phyloP scores from a whole-genome alignment of 2,113 vertebrate species.

The Mormyrus iriodes region DNA sequence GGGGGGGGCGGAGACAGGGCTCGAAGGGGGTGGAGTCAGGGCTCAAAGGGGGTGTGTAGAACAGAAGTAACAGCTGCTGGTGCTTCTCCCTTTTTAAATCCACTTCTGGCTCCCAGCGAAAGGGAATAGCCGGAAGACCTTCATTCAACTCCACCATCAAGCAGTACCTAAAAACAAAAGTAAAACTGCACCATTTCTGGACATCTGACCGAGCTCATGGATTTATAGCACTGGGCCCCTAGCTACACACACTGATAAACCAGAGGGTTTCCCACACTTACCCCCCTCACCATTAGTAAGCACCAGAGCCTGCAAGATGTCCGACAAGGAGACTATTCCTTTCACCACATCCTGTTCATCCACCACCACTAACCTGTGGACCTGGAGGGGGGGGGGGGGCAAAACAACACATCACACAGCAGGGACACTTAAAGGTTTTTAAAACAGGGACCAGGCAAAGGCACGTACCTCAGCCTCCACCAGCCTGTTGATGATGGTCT shows the following conservation, averaged over 20 bases:
- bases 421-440: not conserved
- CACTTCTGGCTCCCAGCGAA: not conserved
- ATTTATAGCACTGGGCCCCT: not conserved
- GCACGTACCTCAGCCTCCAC: conserved; percentile 86
- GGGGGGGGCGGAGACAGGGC: not conserved
- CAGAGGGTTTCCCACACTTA: conserved; percentile 22
- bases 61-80: not conserved
- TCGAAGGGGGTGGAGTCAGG: not conserved
- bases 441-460: conserved; percentile 4
- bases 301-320: conserved; percentile 89
- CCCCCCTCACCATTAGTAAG: conserved; percentile 61
- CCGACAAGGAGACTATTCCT: conserved; percentile 90
- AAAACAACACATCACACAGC: not conserved
- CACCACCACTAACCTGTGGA: conserved; percentile 91
- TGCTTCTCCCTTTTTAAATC: not conserved
- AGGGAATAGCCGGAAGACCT: not conserved
- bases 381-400: conserved; percentile 57
- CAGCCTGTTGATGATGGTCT: conserved; percentile 88
- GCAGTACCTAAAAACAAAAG: conserved; percentile 40
- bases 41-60: not conserved
- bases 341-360: conserved; percentile 88
- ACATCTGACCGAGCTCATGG: not conserved
- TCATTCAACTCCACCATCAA: conserved; percentile 29
- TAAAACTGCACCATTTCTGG: not conserved
- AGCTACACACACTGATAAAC: not conserved